These are phyloP conservation scores for Leptinotarsa lineolata DNA, from an alignment of 1,140 invertebrate genomes.

Conservation along the genomic window DNA sequence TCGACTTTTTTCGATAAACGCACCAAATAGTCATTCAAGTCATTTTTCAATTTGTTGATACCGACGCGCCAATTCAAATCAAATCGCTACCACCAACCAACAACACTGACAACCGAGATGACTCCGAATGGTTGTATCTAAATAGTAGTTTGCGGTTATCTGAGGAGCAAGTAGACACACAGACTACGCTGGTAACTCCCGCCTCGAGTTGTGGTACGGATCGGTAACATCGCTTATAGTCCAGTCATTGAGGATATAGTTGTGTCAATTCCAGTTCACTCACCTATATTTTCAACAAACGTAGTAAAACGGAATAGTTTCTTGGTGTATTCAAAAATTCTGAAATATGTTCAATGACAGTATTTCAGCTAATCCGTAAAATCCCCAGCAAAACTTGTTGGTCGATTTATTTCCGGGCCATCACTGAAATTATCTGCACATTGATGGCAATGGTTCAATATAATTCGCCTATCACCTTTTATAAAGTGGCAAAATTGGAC, in stretches of 20 bases:
- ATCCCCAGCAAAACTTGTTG: too few species aligned
- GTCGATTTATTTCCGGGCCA: too few species aligned
- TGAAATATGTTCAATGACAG: too few species aligned
- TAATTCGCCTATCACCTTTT: too few species aligned
- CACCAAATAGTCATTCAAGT: neutral
- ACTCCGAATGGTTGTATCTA: neutral
- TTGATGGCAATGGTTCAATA: too few species aligned
- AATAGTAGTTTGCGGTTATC: neutral
- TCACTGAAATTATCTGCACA: too few species aligned
- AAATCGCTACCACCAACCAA: neutral
- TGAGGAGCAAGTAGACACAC: conserved; percentile 1
- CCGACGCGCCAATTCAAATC: neutral
- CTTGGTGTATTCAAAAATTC: too few species aligned
- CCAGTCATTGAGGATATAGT: neutral
- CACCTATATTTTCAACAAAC: too few species aligned
- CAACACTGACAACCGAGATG: neutral
- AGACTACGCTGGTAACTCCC: neutral
- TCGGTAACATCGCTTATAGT: conserved; percentile 6
- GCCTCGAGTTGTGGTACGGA: neutral
- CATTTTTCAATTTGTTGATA: neutral
- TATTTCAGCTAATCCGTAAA: too few species aligned
- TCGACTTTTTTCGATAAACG: neutral
- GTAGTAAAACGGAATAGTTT: too few species aligned
- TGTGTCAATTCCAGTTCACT: too few species aligned
- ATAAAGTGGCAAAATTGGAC: too few species aligned